These are phyloP conservation scores for Brachycybe producta DNA, from an alignment of 2,888 invertebrate genomes.

Conservation along the genomic window DNA sequence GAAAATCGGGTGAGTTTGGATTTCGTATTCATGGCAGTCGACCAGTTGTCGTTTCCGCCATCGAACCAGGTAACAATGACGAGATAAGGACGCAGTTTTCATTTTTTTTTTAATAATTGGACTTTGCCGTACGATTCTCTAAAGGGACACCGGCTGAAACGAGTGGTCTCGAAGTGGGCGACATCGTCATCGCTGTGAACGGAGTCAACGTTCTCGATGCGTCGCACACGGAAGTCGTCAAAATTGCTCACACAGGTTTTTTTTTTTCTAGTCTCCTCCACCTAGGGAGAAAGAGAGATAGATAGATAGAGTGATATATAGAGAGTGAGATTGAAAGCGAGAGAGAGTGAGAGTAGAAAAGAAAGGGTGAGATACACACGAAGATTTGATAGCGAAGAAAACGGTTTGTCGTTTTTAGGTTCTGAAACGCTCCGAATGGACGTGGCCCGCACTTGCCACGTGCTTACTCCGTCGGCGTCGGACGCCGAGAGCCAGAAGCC, in stretches of 20 bases:
- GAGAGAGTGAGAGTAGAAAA: neutral
- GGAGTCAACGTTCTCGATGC: conserved; percentile 80
- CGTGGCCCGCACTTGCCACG: conserved; percentile 73
- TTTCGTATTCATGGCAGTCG: conserved; percentile 90
- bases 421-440: conserved; percentile 71
- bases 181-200: conserved; percentile 84
- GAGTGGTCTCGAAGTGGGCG: conserved; percentile 83
- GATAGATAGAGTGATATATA: too few relatives aligned
- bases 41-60: conserved; percentile 90
- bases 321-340: too few relatives aligned
- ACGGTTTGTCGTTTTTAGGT: conserved; percentile 29
- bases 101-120: neutral
- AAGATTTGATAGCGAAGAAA: neutral
- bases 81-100: neutral
- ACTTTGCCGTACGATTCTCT: conserved; percentile 9
- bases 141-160: conserved; percentile 74
- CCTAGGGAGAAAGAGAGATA: too few relatives aligned
- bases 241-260: conserved; percentile 70
- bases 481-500: conserved; percentile 26
- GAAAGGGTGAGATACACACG: neutral
- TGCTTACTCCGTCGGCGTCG: conserved; percentile 49
- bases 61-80: conserved; percentile 53
- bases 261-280: neutral
- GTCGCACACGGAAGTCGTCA: conserved; percentile 83
- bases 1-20: conserved; percentile 75